These are phyloP conservation scores for Plebejus argus DNA, from an alignment of 2,888 invertebrate genomes.

Conservation along the genomic window DNA sequence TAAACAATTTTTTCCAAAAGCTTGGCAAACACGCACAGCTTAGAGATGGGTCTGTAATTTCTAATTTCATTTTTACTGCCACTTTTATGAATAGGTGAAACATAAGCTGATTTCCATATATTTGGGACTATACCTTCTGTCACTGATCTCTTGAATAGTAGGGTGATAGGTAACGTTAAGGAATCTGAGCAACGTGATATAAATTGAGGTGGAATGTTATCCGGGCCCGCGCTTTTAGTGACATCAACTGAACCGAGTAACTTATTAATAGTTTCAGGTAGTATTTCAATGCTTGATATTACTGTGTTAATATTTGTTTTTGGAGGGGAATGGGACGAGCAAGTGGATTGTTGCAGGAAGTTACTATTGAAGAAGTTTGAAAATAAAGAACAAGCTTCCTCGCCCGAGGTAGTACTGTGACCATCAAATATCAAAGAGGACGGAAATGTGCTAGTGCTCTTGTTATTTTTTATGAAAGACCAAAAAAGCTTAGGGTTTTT, in stretches of 20 bases:
- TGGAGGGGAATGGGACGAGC: too few species aligned
- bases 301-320: too few species aligned
- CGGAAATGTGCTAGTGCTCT: neutral
- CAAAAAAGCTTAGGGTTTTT: constrained; percentile 33
- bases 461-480: constrained; percentile 21
- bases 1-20: neutral
- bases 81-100: constrained; percentile 32
- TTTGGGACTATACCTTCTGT: constrained; percentile 24
- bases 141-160: constrained; percentile 15
- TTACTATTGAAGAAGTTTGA: too few species aligned
- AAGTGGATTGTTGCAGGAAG: too few species aligned
- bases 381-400: too few species aligned
- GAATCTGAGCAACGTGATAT: neutral
- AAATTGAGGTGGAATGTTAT: too few species aligned
- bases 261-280: too few species aligned
- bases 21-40: neutral
- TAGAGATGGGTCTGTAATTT: constrained; percentile 15
- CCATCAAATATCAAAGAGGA: constrained; percentile 7
- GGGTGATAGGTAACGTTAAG: neutral
- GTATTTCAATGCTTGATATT: too few species aligned
- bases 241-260: too few species aligned
- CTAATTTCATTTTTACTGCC: neutral
- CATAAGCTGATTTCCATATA: constrained; percentile 26
- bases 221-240: too few species aligned
- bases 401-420: neutral